phyloP scores from a whole-genome alignment of 2,888 invertebrate species.

The Aporophyla nigra region DNA sequence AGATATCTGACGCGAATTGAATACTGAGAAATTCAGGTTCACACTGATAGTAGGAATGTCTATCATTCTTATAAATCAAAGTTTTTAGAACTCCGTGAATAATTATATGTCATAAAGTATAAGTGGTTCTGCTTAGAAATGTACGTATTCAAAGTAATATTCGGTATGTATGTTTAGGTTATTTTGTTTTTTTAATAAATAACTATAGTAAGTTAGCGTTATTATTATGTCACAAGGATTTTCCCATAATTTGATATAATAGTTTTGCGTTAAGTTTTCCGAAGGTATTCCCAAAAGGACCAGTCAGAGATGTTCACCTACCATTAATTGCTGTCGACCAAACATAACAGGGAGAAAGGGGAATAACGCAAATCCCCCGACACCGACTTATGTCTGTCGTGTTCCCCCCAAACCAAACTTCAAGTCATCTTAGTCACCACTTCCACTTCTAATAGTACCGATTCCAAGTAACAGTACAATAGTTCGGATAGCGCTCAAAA shows the following conservation, averaged over 20 bases:
- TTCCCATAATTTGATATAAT: too few species aligned
- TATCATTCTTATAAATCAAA: neutral
- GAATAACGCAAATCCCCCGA: neutral
- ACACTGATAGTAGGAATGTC: neutral
- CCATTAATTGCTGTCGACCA: slow-evolving; percentile 3
- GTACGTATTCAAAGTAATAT: neutral
- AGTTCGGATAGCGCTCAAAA: neutral
- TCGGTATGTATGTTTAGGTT: neutral
- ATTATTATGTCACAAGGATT: neutral
- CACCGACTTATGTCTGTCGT: neutral
- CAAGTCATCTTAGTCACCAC: slow-evolving; percentile 15
- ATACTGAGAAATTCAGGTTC: slow-evolving; percentile 8
- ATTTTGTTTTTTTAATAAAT: too few species aligned
- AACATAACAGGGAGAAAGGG: slow-evolving; percentile 11
- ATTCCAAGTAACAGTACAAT: neutral
- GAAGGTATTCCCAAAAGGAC: neutral
- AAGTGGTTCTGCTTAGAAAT: neutral
- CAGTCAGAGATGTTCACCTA: neutral
- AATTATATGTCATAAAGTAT: neutral
- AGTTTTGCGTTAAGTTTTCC: neutral
- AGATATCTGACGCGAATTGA: slow-evolving; percentile 27
- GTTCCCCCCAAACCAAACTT: slow-evolving; percentile 1
- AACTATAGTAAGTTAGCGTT: neutral
- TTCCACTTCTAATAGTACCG: neutral
- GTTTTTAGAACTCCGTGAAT: neutral